phyloP scores from a whole-genome alignment of 2,113 vertebrate genomes.

The Gasterosteus aculeatus region DNA sequence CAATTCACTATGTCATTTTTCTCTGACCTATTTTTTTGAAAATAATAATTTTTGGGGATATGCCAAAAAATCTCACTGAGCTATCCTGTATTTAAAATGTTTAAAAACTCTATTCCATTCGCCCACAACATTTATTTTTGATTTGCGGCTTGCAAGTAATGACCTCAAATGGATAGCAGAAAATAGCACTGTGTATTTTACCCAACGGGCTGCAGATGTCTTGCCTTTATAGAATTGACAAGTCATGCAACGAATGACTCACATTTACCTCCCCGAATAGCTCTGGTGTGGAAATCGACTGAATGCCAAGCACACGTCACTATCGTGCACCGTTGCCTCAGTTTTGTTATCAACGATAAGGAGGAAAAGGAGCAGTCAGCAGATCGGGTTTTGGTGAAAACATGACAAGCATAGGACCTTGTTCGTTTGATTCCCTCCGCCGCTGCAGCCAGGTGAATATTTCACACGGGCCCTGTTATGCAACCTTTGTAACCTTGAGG shows the following conservation, averaged over 20 bases:
- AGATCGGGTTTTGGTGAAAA: conserved; percentile 9
- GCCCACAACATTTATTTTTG: background rate
- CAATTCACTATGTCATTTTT: background rate
- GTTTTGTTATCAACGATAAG: background rate
- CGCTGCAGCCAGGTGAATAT: conserved; percentile 48
- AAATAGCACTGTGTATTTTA: conserved; percentile 1
- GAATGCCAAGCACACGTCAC: background rate
- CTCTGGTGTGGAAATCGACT: background rate
- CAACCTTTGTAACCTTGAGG: conserved; percentile 72
- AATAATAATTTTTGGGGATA: too few relatives aligned
- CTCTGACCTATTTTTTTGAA: conserved; percentile 38
- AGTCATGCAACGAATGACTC: conserved; percentile 28
- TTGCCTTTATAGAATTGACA: conserved; percentile 26
- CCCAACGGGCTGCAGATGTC: conserved; percentile 26
- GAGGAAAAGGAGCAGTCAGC: background rate
- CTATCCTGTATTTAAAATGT: background rate
- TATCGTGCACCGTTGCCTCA: background rate
- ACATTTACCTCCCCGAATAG: conserved; percentile 8
- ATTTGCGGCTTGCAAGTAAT: background rate
- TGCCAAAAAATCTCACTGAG: background rate
- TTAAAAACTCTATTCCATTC: background rate
- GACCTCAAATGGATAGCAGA: background rate
- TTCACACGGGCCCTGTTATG: conserved; percentile 61
- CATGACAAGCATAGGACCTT: background rate
- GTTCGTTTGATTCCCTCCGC: background rate